These are phyloP conservation scores for Scaptomyza polygonia DNA, from an alignment of 2,888 invertebrate species.

Conservation along the genomic window DNA sequence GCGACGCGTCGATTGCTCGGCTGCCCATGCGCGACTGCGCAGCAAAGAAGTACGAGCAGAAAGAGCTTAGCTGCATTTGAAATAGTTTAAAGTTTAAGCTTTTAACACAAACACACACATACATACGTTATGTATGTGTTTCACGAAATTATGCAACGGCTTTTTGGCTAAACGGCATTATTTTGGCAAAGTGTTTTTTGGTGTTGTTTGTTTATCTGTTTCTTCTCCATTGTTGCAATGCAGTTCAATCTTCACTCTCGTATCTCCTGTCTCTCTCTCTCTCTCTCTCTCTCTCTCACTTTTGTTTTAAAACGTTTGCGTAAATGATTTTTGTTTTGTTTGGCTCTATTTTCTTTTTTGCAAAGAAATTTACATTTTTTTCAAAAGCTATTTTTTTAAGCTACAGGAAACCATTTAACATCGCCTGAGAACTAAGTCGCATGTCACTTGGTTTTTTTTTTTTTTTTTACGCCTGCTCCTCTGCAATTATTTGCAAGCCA, in stretches of 20 bases:
- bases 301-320: constrained; percentile 68
- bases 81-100: constrained; percentile 57
- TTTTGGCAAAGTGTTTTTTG: constrained; percentile 56
- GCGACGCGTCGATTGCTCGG: constrained; percentile 40
- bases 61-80: constrained; percentile 51
- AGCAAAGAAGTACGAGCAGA: constrained; percentile 45
- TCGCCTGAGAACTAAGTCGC: constrained; percentile 74
- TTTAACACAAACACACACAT: constrained; percentile 5
- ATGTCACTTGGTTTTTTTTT: constrained; percentile 66
- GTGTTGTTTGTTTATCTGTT: constrained; percentile 10
- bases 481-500: constrained; percentile 53
- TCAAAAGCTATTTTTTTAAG: constrained; percentile 2
- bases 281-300: constrained; percentile 18
- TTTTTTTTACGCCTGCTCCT: constrained; percentile 32
- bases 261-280: background rate
- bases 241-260: constrained; percentile 1
- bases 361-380: constrained; percentile 11
- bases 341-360: background rate
- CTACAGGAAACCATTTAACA: constrained; percentile 74
- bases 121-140: constrained; percentile 4
- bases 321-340: constrained; percentile 52
- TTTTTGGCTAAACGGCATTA: constrained; percentile 70
- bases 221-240: constrained; percentile 15
- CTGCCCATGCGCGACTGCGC: constrained; percentile 66
- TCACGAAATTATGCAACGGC: constrained; percentile 68